Percentiles rank a stretch among this genome's conserved stretches.
Evolutionary conservation across 2,113 vertebrate species (phyloP).

Genomic region (Bungarus multicinctus): DNA sequence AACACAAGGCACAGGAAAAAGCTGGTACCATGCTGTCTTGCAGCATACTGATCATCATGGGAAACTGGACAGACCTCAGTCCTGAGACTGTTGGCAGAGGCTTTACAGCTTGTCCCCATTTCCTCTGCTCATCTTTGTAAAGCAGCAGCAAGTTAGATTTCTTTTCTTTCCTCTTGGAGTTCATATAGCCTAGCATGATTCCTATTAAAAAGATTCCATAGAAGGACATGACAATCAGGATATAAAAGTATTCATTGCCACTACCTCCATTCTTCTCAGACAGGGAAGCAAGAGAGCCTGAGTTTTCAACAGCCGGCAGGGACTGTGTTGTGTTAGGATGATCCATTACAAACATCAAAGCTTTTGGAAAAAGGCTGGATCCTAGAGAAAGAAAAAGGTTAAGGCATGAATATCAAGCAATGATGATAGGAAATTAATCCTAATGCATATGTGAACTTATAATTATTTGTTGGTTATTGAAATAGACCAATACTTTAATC

Average conservation of each 20-base stretch:
- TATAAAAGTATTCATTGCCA: slow-evolving; percentile 85
- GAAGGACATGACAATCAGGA: slow-evolving; percentile 91
- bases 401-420: slow-evolving; percentile 8
- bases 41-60: slow-evolving; percentile 72
- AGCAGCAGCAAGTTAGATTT: slow-evolving; percentile 83
- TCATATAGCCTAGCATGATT: slow-evolving; percentile 91
- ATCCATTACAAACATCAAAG: slow-evolving; percentile 77
- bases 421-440: slow-evolving; percentile 13
- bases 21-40: slow-evolving; percentile 77
- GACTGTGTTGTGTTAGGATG: slow-evolving; percentile 68
- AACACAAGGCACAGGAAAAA: slow-evolving; percentile 84
- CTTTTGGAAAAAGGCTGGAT: not conserved
- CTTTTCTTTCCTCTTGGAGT: slow-evolving; percentile 87
- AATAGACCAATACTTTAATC: not conserved
- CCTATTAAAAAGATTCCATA: slow-evolving; percentile 91
- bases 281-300: slow-evolving; percentile 10
- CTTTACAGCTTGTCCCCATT: slow-evolving; percentile 86
- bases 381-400: slow-evolving; percentile 46
- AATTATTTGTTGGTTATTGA: not conserved
- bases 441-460: not conserved
- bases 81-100: slow-evolving; percentile 63
- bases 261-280: slow-evolving; percentile 36
- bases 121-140: slow-evolving; percentile 86
- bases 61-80: slow-evolving; percentile 72
- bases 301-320: slow-evolving; percentile 25